phyloP scores from a whole-genome alignment of 2,888 invertebrate species.

The Chaitophorus viminalis region DNA sequence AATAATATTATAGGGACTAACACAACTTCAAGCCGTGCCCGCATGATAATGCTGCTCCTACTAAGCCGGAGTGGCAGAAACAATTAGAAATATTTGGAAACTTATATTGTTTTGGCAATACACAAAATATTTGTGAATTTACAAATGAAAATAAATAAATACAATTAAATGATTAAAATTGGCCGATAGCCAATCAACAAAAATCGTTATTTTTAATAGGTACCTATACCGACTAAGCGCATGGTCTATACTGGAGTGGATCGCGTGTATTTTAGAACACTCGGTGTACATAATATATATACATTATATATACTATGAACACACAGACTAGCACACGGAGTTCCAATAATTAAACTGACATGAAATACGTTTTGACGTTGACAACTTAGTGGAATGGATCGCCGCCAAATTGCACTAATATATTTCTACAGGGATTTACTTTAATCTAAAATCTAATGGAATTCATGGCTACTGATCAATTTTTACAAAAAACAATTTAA shows the following conservation, averaged over 20 bases:
- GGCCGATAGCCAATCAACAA: neutral
- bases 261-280: neutral
- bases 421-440: neutral
- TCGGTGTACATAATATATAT: neutral
- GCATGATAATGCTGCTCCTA: neutral
- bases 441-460: slow-evolving; percentile 38
- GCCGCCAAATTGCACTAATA: slow-evolving; percentile 37
- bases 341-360: slow-evolving; percentile 29
- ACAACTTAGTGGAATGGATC: slow-evolving; percentile 46
- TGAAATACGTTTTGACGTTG: slow-evolving; percentile 19
- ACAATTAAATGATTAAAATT: slow-evolving; percentile 4
- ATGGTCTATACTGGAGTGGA: neutral
- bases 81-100: slow-evolving; percentile 20
- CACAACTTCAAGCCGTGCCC: neutral
- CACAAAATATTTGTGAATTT: slow-evolving; percentile 21
- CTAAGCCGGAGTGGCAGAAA: neutral
- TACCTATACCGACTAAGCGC: neutral
- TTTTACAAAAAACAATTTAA: neutral
- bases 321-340: neutral
- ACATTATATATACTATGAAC: too few relatives aligned
- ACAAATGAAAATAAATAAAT: neutral
- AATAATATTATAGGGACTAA: too few relatives aligned
- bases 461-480: slow-evolving; percentile 35
- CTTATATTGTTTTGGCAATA: neutral
- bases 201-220: neutral